A percentile compares a stretch with the other conserved stretches of the same genome.
phyloP scores from a whole-genome alignment of 2,797 vertebrate genomes.

The Neoniphon sammara region DNA sequence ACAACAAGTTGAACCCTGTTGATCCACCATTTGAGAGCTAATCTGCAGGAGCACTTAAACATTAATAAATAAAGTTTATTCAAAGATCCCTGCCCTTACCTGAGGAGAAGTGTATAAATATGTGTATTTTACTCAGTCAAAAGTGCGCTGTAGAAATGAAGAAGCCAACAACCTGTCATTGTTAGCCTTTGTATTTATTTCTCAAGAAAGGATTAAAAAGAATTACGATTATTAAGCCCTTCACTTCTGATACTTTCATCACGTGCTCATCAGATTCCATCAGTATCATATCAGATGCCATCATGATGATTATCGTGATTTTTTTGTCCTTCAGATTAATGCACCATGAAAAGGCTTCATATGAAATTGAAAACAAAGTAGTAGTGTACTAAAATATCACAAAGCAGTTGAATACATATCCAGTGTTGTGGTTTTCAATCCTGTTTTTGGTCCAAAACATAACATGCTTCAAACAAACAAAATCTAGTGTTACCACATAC shows the following conservation, averaged over 20 bases:
- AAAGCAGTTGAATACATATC: conserved; percentile 30
- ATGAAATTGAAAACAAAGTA: conserved; percentile 10
- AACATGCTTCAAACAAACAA: conserved; percentile 20
- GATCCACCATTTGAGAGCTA: neutral
- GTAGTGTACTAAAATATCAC: neutral
- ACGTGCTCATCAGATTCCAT: neutral
- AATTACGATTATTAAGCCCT: conserved; percentile 24
- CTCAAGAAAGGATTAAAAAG: conserved; percentile 30
- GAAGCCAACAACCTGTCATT: neutral
- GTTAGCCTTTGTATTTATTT: conserved; percentile 34
- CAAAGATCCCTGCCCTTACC: neutral
- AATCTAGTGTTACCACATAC: neutral
- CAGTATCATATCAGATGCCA: neutral
- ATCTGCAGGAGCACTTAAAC: neutral
- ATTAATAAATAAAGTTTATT: neutral
- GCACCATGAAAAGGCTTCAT: neutral
- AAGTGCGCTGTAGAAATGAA: neutral
- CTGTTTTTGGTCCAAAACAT: conserved; percentile 66
- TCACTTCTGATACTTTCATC: conserved; percentile 13
- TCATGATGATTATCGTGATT: neutral
- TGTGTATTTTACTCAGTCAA: neutral
- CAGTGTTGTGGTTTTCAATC: conserved; percentile 14
- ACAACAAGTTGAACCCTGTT: conserved; percentile 7
- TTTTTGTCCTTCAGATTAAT: conserved; percentile 18
- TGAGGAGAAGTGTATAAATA: no score